A percentile compares a stretch with the other conserved stretches of the same genome.
phyloP scores from a whole-genome alignment of 2,888 invertebrate species.

The Dynastes maya region DNA sequence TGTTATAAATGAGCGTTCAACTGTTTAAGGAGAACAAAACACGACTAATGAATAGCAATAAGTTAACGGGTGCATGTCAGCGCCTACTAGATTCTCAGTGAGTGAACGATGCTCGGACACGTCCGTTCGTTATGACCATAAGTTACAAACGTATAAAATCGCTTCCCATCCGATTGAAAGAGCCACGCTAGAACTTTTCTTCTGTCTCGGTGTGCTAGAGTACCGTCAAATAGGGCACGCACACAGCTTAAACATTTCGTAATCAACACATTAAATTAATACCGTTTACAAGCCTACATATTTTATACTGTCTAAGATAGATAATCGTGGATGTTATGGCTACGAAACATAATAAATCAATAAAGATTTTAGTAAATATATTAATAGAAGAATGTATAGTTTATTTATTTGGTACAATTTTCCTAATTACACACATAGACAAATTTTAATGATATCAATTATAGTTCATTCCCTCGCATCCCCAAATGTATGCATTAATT shows the following conservation, averaged over 20 bases:
- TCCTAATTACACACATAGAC: too few relatives aligned
- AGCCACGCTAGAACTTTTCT: slow-evolving; percentile 11
- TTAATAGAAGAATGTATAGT: not conserved
- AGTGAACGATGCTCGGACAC: slow-evolving; percentile 59
- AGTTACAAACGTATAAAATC: slow-evolving; percentile 41
- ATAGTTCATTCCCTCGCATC: too few relatives aligned
- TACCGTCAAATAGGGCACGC: slow-evolving; percentile 4
- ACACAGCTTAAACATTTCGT: slow-evolving; percentile 12
- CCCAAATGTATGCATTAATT: too few relatives aligned
- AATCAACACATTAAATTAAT: slow-evolving; percentile 32
- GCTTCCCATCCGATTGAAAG: slow-evolving; percentile 52
- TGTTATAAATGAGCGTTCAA: slow-evolving; percentile 64
- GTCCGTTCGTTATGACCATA: slow-evolving; percentile 55
- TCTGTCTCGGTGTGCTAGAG: not conserved
- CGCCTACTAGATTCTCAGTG: slow-evolving; percentile 58
- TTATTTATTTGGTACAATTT: not conserved
- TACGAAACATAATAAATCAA: slow-evolving; percentile 7
- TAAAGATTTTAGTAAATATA: not conserved
- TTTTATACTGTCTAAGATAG: not conserved
- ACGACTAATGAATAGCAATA: slow-evolving; percentile 64
- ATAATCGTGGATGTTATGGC: not conserved
- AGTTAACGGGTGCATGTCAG: slow-evolving; percentile 62
- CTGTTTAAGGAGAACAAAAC: slow-evolving; percentile 65
- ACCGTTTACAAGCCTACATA: slow-evolving; percentile 13
- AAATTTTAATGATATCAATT: too few relatives aligned